Conservation (phyloP, 2,797 vertebrate genomes). For the Acipenser oxyrinchus region DNA sequence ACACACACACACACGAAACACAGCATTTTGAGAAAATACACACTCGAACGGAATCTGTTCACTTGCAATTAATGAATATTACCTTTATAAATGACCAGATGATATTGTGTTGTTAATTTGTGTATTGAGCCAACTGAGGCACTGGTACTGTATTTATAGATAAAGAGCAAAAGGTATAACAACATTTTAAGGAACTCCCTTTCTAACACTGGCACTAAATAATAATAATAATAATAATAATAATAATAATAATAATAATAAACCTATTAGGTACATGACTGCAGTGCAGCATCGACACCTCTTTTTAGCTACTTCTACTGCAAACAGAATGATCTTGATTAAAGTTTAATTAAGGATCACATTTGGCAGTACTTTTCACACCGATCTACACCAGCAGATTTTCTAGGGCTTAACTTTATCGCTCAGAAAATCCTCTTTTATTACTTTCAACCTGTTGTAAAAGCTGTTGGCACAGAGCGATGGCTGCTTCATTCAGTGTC, state of each 20-base stretch:
- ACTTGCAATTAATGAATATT: slow-evolving; percentile 63
- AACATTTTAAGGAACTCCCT: slow-evolving; percentile 35
- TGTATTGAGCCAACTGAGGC: slow-evolving; percentile 40
- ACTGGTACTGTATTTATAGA: slow-evolving; percentile 36
- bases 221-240: slow-evolving; percentile 17
- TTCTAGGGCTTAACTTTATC: slow-evolving; percentile 99
- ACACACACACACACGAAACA: too few relatives aligned
- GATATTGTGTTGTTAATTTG: slow-evolving; percentile 34
- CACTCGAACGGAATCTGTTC: slow-evolving; percentile 60
- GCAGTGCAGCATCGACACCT: slow-evolving; percentile 51
- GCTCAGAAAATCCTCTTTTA: slow-evolving; percentile 99
- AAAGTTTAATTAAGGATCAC: slow-evolving; percentile 99
- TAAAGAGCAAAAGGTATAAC: slow-evolving; percentile 50
- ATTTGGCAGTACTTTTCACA: slow-evolving; percentile 99
- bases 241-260: too few relatives aligned
- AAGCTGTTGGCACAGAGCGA: slow-evolving; percentile 95
- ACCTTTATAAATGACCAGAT: slow-evolving; percentile 52
- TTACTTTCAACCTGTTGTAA: slow-evolving; percentile 99
- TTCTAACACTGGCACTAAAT: slow-evolving; percentile 38
- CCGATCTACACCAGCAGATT: slow-evolving; percentile 99
- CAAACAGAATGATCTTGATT: slow-evolving; percentile 97
- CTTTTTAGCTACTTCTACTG: slow-evolving; percentile 66
- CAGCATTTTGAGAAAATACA: too few relatives aligned
- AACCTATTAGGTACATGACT: slow-evolving; percentile 38
- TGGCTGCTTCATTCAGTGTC: slow-evolving; percentile 89